A percentile compares a stretch with the other conserved stretches of the same genome.
These are phyloP conservation scores for Leptinotarsa rubiginosa DNA, from an alignment of 2,888 invertebrate species.

Conservation along the genomic window DNA sequence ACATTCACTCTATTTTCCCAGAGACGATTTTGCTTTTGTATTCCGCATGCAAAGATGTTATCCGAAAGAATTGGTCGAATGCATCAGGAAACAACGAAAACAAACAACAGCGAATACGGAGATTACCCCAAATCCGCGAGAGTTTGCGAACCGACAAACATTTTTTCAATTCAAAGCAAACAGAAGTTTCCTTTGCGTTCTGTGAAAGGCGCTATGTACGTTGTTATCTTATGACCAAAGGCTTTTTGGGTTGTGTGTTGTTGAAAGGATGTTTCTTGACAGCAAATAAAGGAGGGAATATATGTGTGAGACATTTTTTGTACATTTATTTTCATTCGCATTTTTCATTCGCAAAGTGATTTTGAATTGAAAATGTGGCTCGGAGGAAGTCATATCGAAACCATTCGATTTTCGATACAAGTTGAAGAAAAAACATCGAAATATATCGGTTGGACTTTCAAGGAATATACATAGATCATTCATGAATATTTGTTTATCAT, in stretches of 20 bases:
- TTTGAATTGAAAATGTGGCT: no score
- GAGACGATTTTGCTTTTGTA: not conserved
- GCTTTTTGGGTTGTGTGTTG: not conserved
- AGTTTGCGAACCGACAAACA: conserved; percentile 34
- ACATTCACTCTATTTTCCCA: not conserved
- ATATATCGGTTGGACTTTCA: no score
- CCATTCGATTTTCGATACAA: no score
- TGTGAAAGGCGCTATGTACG: not conserved
- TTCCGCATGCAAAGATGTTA: conserved; percentile 6
- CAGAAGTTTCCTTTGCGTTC: conserved; percentile 22
- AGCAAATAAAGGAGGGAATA: not conserved
- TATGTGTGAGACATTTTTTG: not conserved
- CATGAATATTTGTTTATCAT: no score
- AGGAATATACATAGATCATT: no score
- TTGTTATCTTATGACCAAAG: not conserved
- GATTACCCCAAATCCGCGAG: conserved; percentile 9
- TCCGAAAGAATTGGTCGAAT: not conserved
- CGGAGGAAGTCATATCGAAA: no score
- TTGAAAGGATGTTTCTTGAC: not conserved
- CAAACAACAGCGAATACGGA: not conserved
- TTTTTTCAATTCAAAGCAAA: conserved; percentile 39
- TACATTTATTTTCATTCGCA: not conserved
- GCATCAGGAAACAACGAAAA: conserved; percentile 11
- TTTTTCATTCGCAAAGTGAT: no score
- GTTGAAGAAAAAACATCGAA: no score